These are phyloP conservation scores for Tamias sibiricus DNA, from an alignment of 2,113 vertebrate genomes.

Conservation along the genomic window DNA sequence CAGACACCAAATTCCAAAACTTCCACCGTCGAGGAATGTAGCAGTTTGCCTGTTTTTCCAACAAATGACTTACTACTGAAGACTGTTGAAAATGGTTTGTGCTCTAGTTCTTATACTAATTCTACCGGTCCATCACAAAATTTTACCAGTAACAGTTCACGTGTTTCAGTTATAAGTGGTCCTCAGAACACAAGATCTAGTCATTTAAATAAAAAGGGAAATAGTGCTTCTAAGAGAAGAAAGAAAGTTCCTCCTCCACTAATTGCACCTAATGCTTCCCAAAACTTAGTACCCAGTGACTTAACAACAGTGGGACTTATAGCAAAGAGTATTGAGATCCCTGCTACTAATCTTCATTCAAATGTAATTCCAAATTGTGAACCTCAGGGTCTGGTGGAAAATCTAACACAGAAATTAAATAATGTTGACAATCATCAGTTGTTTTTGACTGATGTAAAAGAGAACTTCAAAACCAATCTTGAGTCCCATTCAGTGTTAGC, in stretches of 20 bases:
- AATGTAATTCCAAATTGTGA: slow-evolving; percentile 84
- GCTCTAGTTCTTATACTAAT: slow-evolving; percentile 83
- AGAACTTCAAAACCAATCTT: slow-evolving; percentile 86
- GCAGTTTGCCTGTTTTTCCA: slow-evolving; percentile 82
- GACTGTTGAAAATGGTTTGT: slow-evolving; percentile 84
- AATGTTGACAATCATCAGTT: slow-evolving; percentile 93
- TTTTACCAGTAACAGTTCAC: slow-evolving; percentile 80
- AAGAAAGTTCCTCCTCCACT: slow-evolving; percentile 84
- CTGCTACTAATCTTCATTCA: slow-evolving; percentile 83
- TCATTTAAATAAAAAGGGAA: slow-evolving; percentile 87
- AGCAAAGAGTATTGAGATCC: slow-evolving; percentile 83
- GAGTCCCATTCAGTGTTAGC: slow-evolving; percentile 80
- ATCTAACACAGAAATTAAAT: slow-evolving; percentile 88
- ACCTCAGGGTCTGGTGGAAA: slow-evolving; percentile 87
- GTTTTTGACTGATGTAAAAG: slow-evolving; percentile 90
- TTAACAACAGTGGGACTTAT: slow-evolving; percentile 80
- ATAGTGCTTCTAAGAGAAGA: slow-evolving; percentile 87
- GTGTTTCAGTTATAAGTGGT: slow-evolving; percentile 88
- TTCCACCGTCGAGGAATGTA: slow-evolving; percentile 80
- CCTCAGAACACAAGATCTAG: slow-evolving; percentile 83
- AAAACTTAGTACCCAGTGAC: slow-evolving; percentile 82
- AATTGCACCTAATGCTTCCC: slow-evolving; percentile 75
- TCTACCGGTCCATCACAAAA: slow-evolving; percentile 80
- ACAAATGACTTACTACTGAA: slow-evolving; percentile 86
- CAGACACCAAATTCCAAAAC: slow-evolving; percentile 84